Evolutionary conservation across 1,140 invertebrate genomes (phyloP).

Genomic region (Odontomachus brunneus): DNA sequence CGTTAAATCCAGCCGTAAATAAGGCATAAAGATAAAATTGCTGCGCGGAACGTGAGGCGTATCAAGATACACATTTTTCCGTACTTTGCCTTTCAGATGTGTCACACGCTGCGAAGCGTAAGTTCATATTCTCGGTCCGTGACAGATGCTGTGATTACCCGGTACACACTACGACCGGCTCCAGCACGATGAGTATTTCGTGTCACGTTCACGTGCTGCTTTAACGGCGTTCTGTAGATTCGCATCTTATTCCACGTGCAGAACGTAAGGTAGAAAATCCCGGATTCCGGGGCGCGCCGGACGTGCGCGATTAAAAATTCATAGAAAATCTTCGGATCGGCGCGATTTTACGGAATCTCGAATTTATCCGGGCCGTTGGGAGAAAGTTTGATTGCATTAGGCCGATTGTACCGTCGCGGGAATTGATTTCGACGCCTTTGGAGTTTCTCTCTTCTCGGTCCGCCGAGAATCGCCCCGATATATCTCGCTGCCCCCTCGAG

Average conservation of each 20-base stretch:
- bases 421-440: constrained; percentile 10
- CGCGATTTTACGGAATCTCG: constrained; percentile 41
- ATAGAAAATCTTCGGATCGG: constrained; percentile 54
- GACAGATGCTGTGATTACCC: constrained; percentile 42
- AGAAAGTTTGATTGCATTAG: constrained; percentile 48
- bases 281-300: constrained; percentile 4
- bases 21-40: constrained; percentile 2
- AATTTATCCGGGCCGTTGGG: constrained; percentile 7
- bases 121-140: constrained; percentile 6
- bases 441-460: not conserved
- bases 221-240: constrained; percentile 48
- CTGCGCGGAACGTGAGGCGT: too few species aligned
- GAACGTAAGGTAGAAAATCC: constrained; percentile 53
- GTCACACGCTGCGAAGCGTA: not conserved
- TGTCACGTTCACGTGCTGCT: constrained; percentile 25
- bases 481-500: not conserved
- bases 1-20: not conserved
- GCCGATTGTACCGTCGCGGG: constrained; percentile 14
- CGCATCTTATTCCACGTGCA: constrained; percentile 53
- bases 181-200: constrained; percentile 32
- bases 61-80: constrained; percentile 2
- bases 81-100: constrained; percentile 18
- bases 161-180: not conserved
- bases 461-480: not conserved
- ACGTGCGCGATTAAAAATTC: constrained; percentile 69